Base-by-base conservation (phyloP, 2,113 vertebrate species). In the Heterocephalus glaber region DNA sequence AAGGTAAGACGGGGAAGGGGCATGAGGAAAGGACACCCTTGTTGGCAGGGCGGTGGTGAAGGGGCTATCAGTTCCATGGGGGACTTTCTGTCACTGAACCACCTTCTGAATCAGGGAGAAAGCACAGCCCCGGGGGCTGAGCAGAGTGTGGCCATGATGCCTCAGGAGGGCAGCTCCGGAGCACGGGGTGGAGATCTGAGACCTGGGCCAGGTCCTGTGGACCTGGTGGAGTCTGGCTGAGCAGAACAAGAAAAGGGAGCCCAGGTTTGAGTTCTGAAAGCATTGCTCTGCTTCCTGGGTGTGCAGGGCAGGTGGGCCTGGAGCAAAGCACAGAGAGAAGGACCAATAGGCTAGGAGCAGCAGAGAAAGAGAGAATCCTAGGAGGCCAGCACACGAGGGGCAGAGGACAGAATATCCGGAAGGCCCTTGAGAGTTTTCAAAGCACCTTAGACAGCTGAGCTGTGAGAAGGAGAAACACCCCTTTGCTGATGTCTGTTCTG, bases 21-120 rank as follows among this genome's bases (percentile, higher is more conserved):
- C 1, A 0, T 1, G 7, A 2, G 0, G 33, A 61, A 1, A 9
- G 17, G 7, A 35, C 16, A 30, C 7, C 3, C 16, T 76, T 30
- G 17, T 0, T 9, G 33, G 13, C 2, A 16, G 14, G 38, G 54
- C 54, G n/a, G 24, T 7, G 4, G 22, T 2, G 10, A 49, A 41
- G 35, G 5, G 60, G 52, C 52, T 20, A 3, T 24, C 5, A 1
- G 3, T 16, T 33, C 16, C 41, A 30, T 3, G 4, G 61, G 30
- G 16, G 58, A 63, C 24, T 10, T 13, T 24, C 14, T 7, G 20
- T 17, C 20, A 9, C 4, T 12, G 2, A 24, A 16, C 3, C 28
- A 0, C 2, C 17, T 47, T 49, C 19, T 52, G 35, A 13, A 13
- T 33, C 63, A 26, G 60, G 5, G 28, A 63, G 19, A 44, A 11